A percentile compares a stretch with the other conserved stretches of the same genome.
phyloP scores from a whole-genome alignment of 2,113 vertebrate species.

The Casuarius casuarius region DNA sequence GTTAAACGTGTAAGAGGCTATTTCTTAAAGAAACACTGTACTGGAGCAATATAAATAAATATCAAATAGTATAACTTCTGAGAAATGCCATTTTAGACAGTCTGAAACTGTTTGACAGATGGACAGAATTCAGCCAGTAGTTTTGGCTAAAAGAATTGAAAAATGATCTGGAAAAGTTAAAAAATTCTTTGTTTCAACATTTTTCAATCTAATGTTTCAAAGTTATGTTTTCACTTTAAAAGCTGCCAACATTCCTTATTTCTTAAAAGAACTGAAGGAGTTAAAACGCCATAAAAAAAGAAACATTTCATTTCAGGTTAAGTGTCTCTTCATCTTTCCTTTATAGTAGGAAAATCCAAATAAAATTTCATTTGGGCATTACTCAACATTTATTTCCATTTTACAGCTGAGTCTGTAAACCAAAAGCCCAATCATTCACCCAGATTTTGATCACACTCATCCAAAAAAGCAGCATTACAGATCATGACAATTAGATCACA shows the following conservation, averaged over 20 bases:
- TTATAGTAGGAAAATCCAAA: not conserved
- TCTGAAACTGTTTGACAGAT: not conserved
- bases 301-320: not conserved
- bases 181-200: not conserved
- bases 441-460: not conserved
- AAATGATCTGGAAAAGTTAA: not conserved
- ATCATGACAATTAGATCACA: not conserved
- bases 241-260: not conserved
- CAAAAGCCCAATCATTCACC: not conserved
- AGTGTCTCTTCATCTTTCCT: not conserved
- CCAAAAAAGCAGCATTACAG: not conserved
- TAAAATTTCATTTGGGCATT: not conserved
- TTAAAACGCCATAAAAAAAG: not conserved
- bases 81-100: not conserved
- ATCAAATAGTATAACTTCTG: not conserved
- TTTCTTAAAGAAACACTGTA: slow-evolving; percentile 32
- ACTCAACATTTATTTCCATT: not conserved
- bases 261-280: not conserved
- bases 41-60: not conserved
- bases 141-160: not conserved
- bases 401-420: not conserved
- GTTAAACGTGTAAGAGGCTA: slow-evolving; percentile 13
- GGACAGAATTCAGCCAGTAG: not conserved
- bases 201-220: not conserved
- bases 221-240: not conserved